Evolutionary conservation across 2,888 invertebrate species (phyloP).

Genomic region (Brenthis hecate): DNA sequence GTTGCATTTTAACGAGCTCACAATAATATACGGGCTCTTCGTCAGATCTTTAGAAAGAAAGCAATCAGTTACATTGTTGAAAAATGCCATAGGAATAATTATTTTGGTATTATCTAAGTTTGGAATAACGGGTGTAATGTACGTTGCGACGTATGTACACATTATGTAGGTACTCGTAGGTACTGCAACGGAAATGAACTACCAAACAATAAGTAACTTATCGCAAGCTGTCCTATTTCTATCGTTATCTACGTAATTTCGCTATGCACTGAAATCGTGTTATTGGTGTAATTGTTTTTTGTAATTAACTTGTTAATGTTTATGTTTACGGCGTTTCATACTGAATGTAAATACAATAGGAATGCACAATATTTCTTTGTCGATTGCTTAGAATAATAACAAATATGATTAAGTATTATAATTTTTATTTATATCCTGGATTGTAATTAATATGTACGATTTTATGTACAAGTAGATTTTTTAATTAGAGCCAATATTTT

Average conservation of each 20-base stretch:
- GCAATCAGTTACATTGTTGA: slow-evolving; percentile 53
- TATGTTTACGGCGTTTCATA: slow-evolving; percentile 44
- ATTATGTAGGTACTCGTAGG: neutral
- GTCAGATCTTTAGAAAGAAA: slow-evolving; percentile 54
- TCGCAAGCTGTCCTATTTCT: slow-evolving; percentile 47
- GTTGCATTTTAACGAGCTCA: slow-evolving; percentile 76
- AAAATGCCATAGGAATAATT: slow-evolving; percentile 29
- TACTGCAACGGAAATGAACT: slow-evolving; percentile 30
- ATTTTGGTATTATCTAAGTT: slow-evolving; percentile 25
- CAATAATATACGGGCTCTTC: slow-evolving; percentile 75
- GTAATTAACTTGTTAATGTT: slow-evolving; percentile 65
- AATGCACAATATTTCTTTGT: neutral
- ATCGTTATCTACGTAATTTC: slow-evolving; percentile 56
- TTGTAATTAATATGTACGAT: too few species aligned
- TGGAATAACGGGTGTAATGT: slow-evolving; percentile 15
- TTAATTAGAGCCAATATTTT: too few species aligned
- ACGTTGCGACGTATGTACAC: neutral
- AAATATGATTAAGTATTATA: slow-evolving; percentile 6
- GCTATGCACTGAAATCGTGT: slow-evolving; percentile 52
- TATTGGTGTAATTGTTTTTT: slow-evolving; percentile 58
- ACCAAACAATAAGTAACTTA: slow-evolving; percentile 8
- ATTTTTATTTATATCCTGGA: neutral
- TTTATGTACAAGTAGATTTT: too few species aligned
- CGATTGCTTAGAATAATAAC: too few species aligned
- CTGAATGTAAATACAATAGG: slow-evolving; percentile 29